These are phyloP conservation scores for Calonectris borealis DNA, from an alignment of 2,113 vertebrate genomes.

Conservation along the genomic window DNA sequence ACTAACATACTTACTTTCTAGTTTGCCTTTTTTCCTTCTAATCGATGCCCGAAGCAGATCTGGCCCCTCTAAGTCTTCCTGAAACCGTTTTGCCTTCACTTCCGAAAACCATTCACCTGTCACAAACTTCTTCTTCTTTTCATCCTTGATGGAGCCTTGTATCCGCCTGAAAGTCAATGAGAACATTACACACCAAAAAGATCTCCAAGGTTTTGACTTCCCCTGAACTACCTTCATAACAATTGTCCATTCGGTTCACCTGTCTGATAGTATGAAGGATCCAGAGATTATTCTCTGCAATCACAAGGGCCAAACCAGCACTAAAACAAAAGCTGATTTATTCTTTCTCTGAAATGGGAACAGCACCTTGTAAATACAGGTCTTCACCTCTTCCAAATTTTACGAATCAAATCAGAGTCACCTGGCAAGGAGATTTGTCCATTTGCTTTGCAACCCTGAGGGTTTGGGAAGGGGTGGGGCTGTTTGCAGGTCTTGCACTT, in stretches of 20 bases:
- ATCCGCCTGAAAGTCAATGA: constrained; percentile 53
- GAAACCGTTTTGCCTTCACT: constrained; percentile 71
- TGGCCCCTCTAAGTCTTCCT: constrained; percentile 55
- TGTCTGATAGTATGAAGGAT: not conserved
- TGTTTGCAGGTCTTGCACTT: not conserved
- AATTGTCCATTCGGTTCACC: not conserved
- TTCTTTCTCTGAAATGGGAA: not conserved
- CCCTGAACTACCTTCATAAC: not conserved
- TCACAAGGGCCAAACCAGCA: not conserved
- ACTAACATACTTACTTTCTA: constrained; percentile 46
- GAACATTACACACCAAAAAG: not conserved
- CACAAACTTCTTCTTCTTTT: constrained; percentile 76
- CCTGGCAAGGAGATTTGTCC: not conserved
- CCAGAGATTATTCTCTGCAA: not conserved
- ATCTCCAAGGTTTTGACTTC: not conserved
- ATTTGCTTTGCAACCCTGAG: not conserved
- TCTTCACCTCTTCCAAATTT: not conserved
- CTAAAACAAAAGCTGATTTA: not conserved
- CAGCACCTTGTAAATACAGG: not conserved
- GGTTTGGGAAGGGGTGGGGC: not conserved
- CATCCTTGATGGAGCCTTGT: constrained; percentile 71
- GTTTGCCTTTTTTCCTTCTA: constrained; percentile 50
- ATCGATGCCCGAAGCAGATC: constrained; percentile 70
- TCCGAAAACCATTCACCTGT: constrained; percentile 74
- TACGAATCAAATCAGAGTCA: not conserved